phyloP scores from a whole-genome alignment of 2,113 vertebrate genomes.

The Rhabdornis inornatus region DNA sequence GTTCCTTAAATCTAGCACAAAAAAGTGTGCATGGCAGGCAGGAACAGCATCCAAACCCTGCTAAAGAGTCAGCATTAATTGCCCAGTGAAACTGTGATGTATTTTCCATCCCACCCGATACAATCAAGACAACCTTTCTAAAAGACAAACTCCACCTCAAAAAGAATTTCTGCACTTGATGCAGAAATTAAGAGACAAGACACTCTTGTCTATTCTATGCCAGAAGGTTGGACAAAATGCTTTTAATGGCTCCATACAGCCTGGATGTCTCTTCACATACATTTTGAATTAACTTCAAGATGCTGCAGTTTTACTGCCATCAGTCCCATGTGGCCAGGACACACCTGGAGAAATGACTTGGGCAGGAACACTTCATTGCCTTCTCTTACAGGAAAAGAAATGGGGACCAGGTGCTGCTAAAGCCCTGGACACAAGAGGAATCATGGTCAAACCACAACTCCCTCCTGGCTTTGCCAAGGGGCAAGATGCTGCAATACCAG shows the following conservation, averaged over 20 bases:
- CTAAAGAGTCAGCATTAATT: not conserved
- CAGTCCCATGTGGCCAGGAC: not conserved
- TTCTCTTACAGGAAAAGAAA: not conserved
- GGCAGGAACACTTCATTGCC: not conserved
- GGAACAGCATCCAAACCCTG: not conserved
- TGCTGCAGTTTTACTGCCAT: not conserved
- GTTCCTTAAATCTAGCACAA: not conserved
- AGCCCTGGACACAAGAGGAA: not conserved
- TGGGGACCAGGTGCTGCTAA: not conserved
- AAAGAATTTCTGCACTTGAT: not conserved
- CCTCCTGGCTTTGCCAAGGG: not conserved
- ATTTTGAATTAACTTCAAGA: not conserved
- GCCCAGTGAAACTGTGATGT: not conserved
- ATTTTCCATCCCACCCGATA: not conserved
- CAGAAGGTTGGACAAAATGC: not conserved
- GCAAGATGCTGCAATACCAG: not conserved
- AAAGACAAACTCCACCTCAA: not conserved
- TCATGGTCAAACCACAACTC: fast-evolving
- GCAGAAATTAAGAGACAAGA: not conserved
- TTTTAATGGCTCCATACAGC: not conserved
- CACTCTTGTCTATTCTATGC: not conserved
- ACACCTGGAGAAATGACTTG: not conserved
- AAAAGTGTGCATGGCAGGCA: not conserved
- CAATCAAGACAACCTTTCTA: not conserved
- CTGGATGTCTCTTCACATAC: not conserved